phyloP scores from a whole-genome alignment of 2,797 vertebrate species.

The Silurus aristotelis region DNA sequence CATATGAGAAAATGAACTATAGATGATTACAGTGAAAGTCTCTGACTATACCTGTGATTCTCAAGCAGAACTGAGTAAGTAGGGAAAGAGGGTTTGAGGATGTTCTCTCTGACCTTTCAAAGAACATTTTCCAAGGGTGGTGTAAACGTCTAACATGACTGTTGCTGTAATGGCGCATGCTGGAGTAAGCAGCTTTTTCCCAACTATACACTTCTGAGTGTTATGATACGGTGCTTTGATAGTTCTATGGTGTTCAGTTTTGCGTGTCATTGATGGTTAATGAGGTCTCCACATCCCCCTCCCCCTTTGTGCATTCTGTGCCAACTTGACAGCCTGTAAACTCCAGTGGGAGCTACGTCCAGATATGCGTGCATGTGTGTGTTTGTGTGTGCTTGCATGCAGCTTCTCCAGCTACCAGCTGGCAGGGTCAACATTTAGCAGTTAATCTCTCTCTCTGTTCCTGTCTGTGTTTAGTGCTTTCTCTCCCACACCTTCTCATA shows the following conservation, averaged over 20 bases:
- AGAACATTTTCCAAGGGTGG: background rate
- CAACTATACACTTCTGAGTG: background rate
- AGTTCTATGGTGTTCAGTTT: conserved; percentile 6
- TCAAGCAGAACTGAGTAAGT: background rate
- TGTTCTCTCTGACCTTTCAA: background rate
- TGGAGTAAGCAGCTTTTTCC: background rate
- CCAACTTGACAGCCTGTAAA: conserved; percentile 60
- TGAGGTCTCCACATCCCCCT: conserved; percentile 29
- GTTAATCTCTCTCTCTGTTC: conserved; percentile 54
- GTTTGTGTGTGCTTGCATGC: conserved; percentile 31
- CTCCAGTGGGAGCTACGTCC: conserved; percentile 55
- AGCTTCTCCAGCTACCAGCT: conserved; percentile 65
- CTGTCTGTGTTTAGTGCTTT: conserved; percentile 40
- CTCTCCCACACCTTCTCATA: background rate
- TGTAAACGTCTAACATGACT: background rate
- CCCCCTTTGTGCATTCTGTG: conserved; percentile 51
- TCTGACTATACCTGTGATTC: background rate
- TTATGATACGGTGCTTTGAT: conserved; percentile 3
- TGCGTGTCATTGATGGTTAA: conserved; percentile 26
- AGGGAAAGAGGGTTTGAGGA: background rate
- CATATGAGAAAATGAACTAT: background rate
- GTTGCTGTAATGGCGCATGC: background rate
- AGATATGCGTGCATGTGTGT: conserved; percentile 30
- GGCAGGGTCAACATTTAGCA: conserved; percentile 62
- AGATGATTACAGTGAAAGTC: background rate